Conservation (phyloP, 2,888 invertebrate species). For the Iphiclides podalirius region DNA sequence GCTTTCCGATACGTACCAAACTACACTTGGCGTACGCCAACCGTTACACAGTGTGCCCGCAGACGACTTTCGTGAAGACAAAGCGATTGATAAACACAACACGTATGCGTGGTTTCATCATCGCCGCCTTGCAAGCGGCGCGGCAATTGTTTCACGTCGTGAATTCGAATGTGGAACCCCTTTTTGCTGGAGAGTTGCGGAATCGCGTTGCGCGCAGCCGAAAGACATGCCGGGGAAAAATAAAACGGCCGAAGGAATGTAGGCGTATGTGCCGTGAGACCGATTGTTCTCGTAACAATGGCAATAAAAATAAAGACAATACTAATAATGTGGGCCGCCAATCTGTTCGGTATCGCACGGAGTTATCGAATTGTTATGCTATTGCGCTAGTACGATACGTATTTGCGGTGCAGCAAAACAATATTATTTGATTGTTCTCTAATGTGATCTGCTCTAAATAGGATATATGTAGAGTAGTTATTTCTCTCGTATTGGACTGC, state of each 20-base stretch:
- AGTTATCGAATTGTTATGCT: constrained; percentile 5
- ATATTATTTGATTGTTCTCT: constrained; percentile 6
- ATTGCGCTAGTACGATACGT: constrained; percentile 9
- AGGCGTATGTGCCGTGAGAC: constrained; percentile 29
- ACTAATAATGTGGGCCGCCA: constrained; percentile 5
- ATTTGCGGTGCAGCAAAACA: background rate
- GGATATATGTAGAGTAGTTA: too few relatives aligned
- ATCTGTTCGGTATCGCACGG: constrained; percentile 16
- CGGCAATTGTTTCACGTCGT: constrained; percentile 39
- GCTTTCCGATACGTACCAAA: constrained; percentile 13
- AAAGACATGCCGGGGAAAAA: constrained; percentile 11
- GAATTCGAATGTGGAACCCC: constrained; percentile 48
- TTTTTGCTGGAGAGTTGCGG: constrained; percentile 35
- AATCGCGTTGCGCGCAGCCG: constrained; percentile 13
- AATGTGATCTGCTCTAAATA: background rate
- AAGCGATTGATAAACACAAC: constrained; percentile 63
- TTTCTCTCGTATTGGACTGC: too few relatives aligned
- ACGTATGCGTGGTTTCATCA: constrained; percentile 62
- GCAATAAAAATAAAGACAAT: constrained; percentile 13
- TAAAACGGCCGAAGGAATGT: constrained; percentile 33
- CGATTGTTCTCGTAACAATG: constrained; percentile 20
- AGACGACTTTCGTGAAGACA: constrained; percentile 60
- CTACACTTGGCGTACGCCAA: constrained; percentile 28
- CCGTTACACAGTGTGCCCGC: constrained; percentile 41
- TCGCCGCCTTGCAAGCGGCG: constrained; percentile 34